Evolutionary conservation across 2,888 invertebrate genomes (phyloP), one percentile per base, ranked within the genome.

Genomic region (Drosophila engyochracea): DNA sequence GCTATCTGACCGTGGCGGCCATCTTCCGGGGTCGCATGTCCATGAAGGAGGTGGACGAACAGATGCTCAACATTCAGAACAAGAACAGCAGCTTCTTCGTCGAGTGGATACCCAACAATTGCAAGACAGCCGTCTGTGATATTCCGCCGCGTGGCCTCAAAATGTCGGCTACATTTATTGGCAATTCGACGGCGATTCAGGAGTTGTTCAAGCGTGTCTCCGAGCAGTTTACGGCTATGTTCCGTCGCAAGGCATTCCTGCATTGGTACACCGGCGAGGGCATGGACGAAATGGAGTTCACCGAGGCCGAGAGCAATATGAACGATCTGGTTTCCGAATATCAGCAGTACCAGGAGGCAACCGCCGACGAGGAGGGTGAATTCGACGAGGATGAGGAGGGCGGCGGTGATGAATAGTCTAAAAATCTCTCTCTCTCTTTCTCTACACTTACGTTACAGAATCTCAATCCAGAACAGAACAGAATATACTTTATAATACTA

Each of bases 261-360:
- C 98, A 98, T 96, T 98, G 98, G 98, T 98, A 98, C 95, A 98
- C 97, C 35, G 98, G 97, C 81, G 98, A 98, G 94, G 98, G 98
- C 88, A 98, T 98, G 98, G 98, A 98, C 94, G 98, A 98, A 94
- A 97, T 98, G 98, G 98, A 98, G 94, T 98, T 98, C 95, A 98
- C 98, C 7, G 98, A 98, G 94, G 98, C 96, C 1, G 96, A 97
- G 95, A 97, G 97, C 93, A 99, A 99, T 95, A 98, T 99, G 98
- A 98, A 97, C 94, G 97, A 97, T 92, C 93, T 97, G 93, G 97
- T 97, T n/a, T 97, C 97, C 1, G 98, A 98, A 93, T 98, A 98
- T 94, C 98, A 98, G 93, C 98, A 98, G 93, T 98, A 98, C 95
- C 98, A 98, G 94, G 98, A 96, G 93, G 97, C 97, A 75, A 97